phyloP scores from a whole-genome alignment of 2,113 vertebrate genomes.

The Probosciger aterrimus region DNA sequence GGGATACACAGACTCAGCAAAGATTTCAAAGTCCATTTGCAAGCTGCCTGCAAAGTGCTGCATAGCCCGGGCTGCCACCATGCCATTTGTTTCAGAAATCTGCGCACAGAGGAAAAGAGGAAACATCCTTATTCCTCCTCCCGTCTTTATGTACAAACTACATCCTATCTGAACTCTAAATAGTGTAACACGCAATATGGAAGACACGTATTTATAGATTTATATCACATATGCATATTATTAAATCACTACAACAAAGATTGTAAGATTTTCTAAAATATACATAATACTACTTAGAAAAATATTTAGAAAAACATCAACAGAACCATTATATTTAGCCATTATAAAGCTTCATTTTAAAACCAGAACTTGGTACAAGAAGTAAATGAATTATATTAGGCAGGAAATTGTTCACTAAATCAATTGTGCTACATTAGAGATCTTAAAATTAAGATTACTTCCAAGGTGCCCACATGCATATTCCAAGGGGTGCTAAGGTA shows the following conservation, averaged over 20 bases:
- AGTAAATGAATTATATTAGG: constrained; percentile 37
- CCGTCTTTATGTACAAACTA: background rate
- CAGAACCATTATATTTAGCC: background rate
- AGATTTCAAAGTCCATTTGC: background rate
- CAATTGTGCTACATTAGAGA: constrained; percentile 24
- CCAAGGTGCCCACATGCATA: constrained; percentile 1
- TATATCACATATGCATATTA: background rate
- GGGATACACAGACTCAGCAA: background rate
- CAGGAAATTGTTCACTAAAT: constrained; percentile 60
- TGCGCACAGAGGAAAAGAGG: rapidly evolving
- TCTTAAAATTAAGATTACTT: constrained; percentile 37
- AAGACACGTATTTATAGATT: background rate
- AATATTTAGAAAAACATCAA: background rate
- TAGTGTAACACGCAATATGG: background rate
- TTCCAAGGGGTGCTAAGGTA: background rate
- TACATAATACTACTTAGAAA: background rate
- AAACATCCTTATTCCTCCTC: background rate
- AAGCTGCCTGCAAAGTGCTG: background rate
- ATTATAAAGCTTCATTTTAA: constrained; percentile 16
- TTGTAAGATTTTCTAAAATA: background rate
- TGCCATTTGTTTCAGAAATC: background rate
- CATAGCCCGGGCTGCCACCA: background rate
- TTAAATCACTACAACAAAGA: background rate
- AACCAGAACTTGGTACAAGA: constrained; percentile 43
- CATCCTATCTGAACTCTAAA: background rate